Percentiles rank a stretch among this genome's conserved stretches.
Conservation (phyloP, 1,140 invertebrate genomes). For the Drosophila lini region DNA sequence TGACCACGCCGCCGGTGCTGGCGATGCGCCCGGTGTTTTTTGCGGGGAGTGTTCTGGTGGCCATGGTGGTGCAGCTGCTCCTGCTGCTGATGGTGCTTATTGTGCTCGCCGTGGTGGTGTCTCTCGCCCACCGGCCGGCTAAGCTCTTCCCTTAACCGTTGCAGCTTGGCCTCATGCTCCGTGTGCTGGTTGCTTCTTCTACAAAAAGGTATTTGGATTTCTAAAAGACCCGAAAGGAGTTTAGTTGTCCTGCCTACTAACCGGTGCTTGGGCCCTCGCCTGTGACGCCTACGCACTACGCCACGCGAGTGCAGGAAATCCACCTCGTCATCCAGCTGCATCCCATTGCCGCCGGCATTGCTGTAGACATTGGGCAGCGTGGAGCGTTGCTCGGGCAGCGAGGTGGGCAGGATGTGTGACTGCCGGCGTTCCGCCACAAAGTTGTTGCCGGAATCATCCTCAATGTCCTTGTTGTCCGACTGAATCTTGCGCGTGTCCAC, state of each 20-base stretch:
- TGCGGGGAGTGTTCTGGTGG: conserved; percentile 47
- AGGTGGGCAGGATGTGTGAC: conserved; percentile 73
- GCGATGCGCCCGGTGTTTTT: conserved; percentile 51
- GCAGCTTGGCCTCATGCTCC: conserved; percentile 66
- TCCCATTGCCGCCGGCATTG: conserved; percentile 82
- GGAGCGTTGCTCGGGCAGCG: conserved; percentile 75
- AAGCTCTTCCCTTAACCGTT: conserved; percentile 73
- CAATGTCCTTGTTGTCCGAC: conserved; percentile 84
- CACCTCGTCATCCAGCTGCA: conserved; percentile 76
- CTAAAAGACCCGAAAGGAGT: not conserved
- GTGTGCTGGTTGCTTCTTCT: conserved; percentile 33
- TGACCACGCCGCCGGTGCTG: conserved; percentile 50
- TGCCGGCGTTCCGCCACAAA: conserved; percentile 71
- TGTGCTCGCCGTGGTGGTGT: conserved; percentile 30
- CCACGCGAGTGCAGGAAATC: conserved; percentile 75
- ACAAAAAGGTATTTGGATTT: not conserved
- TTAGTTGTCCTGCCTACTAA: conserved; percentile 26
- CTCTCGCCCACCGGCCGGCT: conserved; percentile 58
- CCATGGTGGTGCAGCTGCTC: conserved; percentile 29
- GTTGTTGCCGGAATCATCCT: conserved; percentile 81
- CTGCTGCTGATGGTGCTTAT: conserved; percentile 27
- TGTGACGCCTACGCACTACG: conserved; percentile 65
- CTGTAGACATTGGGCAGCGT: conserved; percentile 81
- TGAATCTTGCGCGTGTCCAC: conserved; percentile 83
- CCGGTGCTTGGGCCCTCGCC: conserved; percentile 77